Evolutionary conservation across 2,113 vertebrate genomes (phyloP).

Genomic region (Athene cunicularia): DNA sequence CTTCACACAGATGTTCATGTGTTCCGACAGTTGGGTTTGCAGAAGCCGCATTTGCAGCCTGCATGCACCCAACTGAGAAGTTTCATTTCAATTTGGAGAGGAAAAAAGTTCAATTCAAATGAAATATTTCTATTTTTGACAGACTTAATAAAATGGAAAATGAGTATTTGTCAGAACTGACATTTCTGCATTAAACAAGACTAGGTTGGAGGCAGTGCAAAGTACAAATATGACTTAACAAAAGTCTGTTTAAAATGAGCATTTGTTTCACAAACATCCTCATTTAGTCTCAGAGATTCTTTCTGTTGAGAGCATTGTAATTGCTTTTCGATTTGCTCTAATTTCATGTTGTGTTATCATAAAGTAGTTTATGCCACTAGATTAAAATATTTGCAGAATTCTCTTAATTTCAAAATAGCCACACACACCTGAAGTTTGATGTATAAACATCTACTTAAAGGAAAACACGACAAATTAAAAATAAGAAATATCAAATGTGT

Average conservation of each 20-base stretch:
- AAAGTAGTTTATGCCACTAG: background rate
- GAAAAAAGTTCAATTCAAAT: background rate
- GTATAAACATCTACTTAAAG: background rate
- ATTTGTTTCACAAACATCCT: background rate
- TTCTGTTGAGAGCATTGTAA: background rate
- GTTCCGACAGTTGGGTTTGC: background rate
- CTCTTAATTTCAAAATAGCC: background rate
- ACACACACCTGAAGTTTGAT: background rate
- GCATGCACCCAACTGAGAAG: background rate
- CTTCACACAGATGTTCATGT: background rate
- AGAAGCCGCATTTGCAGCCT: background rate
- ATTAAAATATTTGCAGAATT: background rate
- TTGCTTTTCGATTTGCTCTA: background rate
- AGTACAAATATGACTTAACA: background rate
- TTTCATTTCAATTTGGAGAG: background rate
- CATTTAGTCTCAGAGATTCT: background rate
- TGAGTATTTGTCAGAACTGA: background rate
- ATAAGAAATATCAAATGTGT: background rate
- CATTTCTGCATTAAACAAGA: background rate
- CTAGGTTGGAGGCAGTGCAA: background rate
- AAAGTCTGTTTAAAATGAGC: background rate
- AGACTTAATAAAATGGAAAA: background rate
- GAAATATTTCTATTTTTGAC: background rate
- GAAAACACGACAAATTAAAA: background rate
- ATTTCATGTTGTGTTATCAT: background rate